phyloP scores from a whole-genome alignment of 1,140 invertebrate species.

The Luehdorfia chinensis region DNA sequence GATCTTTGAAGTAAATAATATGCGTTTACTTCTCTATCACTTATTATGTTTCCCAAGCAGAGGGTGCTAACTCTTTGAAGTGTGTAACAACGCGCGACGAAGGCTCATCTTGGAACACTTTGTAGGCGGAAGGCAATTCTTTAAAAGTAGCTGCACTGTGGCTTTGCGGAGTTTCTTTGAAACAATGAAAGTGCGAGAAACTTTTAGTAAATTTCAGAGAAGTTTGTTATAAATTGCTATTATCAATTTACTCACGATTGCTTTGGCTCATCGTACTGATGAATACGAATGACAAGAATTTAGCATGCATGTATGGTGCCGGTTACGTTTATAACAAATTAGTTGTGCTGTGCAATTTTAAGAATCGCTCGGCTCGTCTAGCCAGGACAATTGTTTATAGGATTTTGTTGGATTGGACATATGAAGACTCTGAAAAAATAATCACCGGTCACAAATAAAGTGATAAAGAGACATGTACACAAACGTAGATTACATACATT shows the following conservation, averaged over 20 bases:
- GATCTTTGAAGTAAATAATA: no score
- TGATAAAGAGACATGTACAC: no score
- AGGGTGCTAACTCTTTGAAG: constrained; percentile 11
- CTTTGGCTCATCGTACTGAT: neutral
- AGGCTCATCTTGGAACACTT: constrained; percentile 16
- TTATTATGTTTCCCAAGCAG: constrained; percentile 12
- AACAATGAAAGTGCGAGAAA: constrained; percentile 6
- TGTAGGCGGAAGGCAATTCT: constrained; percentile 18
- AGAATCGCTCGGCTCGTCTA: no score
- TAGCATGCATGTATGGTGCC: no score
- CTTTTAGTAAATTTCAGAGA: constrained; percentile 1
- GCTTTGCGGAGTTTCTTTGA: constrained; percentile 11
- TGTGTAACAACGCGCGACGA: constrained; percentile 7
- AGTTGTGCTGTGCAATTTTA: no score
- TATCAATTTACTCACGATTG: neutral
- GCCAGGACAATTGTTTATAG: no score
- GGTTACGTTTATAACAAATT: no score
- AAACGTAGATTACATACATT: no score
- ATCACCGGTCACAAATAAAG: no score
- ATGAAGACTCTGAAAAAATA: no score
- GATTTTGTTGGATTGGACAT: no score
- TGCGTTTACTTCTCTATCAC: neutral
- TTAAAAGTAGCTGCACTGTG: constrained; percentile 9
- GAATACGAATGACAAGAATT: no score
- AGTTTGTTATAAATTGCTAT: constrained; percentile 8